Base-by-base conservation (phyloP, 1,140 invertebrate species). In the Hestina assimilis region DNA sequence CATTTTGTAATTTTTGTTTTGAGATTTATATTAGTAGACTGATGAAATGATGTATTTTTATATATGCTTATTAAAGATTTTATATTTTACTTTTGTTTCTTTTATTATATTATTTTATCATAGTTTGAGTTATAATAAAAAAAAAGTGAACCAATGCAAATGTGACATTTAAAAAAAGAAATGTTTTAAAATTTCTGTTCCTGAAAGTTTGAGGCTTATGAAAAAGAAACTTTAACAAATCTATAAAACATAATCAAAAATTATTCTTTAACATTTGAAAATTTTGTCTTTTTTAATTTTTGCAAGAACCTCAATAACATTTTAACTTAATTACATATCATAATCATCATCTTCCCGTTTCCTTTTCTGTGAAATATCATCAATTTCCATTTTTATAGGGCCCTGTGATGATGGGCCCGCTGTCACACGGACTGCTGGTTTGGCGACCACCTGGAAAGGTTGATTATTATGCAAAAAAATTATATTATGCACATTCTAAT, bases 321-420 rank as follows among this genome's bases (percentile, higher is more conserved):
- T 11, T 38, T 17, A 3, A 38, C 15, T 20, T 38, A 38, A 20
- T 38, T 73, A 80, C 46, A 91, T 80, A 72, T 93, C 93, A 66
- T 93, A 93, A 55, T 94, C 93, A 33, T 93, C 93, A 19, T 95
- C 93, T 33, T 94, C 93, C 23, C 93, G 69, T 67, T 93, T 92
- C 19, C 92, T 76, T 58, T 93, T 93, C 7, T 90, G 83, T n/a
- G 69, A 47, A 17, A 72, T 63, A 14, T 90, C 90, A 52, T 90
- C 89, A 3, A 90, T 76, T 38, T 91, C 90, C 89, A 90, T 91
- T 63, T 91, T 92, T 41, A 90, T 69, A 4, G 82, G 69, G 2
- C 72, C 69, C n/a, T 79, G 72, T 3, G 89, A 57, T 12, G 86
- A 86, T 1, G 90, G 81, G 0, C 89, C 89, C 14, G 92, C 90